These are phyloP conservation scores for Guaruba guarouba DNA, from an alignment of 2,113 vertebrate genomes.

Conservation along the genomic window DNA sequence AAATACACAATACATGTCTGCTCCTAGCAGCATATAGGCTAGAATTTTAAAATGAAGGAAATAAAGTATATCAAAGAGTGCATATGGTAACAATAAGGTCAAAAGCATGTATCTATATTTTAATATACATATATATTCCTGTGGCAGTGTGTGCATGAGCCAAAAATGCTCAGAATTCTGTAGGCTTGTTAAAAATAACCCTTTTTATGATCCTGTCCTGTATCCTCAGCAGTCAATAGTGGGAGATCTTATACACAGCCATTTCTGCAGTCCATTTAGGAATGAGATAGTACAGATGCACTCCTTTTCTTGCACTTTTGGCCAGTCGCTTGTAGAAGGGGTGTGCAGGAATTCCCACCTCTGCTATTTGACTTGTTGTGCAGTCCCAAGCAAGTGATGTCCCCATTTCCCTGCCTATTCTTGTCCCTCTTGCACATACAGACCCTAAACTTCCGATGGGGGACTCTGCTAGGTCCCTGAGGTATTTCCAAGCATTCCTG, in stretches of 20 bases:
- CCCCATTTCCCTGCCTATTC: not conserved
- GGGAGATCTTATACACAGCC: not conserved
- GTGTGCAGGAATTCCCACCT: not conserved
- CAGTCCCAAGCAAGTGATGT: fast-evolving
- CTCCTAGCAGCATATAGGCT: not conserved
- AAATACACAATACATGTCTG: not conserved
- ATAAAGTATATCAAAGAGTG: not conserved
- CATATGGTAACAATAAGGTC: not conserved
- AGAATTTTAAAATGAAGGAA: not conserved
- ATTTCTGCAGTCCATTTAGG: not conserved
- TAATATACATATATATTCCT: not conserved
- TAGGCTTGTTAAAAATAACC: not conserved
- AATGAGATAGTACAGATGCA: not conserved
- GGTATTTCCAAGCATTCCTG: not conserved
- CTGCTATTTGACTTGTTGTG: not conserved
- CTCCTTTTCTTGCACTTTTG: not conserved
- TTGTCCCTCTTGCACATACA: not conserved
- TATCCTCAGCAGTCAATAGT: not conserved
- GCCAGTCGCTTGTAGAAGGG: fast-evolving
- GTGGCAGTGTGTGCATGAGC: not conserved
- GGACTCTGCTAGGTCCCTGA: not conserved
- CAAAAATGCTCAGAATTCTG: not conserved
- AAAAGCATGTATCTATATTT: not conserved
- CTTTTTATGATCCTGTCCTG: not conserved
- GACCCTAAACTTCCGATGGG: not conserved